phyloP scores from a whole-genome alignment of 2,113 vertebrate genomes.

The Geococcyx californianus region DNA sequence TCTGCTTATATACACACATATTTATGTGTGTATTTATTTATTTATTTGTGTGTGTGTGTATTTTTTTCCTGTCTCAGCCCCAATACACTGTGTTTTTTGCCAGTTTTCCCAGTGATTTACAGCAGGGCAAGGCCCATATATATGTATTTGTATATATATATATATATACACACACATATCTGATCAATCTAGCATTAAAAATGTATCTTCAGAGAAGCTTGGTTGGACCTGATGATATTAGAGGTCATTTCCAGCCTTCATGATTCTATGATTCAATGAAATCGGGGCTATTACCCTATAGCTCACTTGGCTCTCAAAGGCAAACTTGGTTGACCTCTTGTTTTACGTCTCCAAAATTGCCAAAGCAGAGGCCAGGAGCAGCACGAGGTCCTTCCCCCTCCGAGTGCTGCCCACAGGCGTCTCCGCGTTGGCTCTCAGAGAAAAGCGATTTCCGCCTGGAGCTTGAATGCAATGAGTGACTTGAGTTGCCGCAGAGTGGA shows the following conservation, averaged over 20 bases:
- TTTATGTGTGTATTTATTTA: too few relatives aligned
- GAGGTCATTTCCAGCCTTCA: too few relatives aligned
- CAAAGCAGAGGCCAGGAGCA: background rate
- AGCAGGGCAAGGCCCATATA: too few relatives aligned
- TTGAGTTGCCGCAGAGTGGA: background rate
- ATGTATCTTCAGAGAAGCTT: background rate
- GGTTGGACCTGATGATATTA: too few relatives aligned
- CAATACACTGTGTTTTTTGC: too few relatives aligned
- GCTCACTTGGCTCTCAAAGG: rapidly evolving
- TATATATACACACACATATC: too few relatives aligned
- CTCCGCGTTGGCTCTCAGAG: background rate
- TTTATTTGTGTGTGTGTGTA: too few relatives aligned
- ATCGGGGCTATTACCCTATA: background rate
- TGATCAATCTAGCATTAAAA: background rate
- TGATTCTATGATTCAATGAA: background rate
- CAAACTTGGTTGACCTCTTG: background rate
- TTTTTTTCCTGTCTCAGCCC: too few relatives aligned
- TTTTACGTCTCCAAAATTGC: background rate
- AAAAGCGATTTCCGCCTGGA: background rate
- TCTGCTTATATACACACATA: too few relatives aligned
- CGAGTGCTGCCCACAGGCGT: background rate
- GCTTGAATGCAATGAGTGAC: background rate
- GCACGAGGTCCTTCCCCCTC: background rate
- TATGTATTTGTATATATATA: background rate
- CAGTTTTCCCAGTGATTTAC: too few relatives aligned